Percentiles rank a stretch among this genome's conserved stretches.
These are phyloP conservation scores for Aphaenogaster rudis DNA, from an alignment of 1,140 invertebrate genomes.

Conservation along the genomic window DNA sequence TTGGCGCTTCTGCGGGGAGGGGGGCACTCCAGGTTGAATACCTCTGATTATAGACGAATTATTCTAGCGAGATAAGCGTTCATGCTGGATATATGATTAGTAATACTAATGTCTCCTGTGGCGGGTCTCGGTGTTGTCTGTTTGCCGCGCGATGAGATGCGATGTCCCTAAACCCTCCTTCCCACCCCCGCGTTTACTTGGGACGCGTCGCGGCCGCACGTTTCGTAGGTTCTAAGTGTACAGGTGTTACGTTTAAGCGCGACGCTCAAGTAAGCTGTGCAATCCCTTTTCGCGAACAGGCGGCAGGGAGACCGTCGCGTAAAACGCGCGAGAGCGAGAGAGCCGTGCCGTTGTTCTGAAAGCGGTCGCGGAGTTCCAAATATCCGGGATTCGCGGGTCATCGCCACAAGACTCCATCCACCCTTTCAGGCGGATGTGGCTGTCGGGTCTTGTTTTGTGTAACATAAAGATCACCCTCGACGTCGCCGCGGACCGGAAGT, in stretches of 20 bases:
- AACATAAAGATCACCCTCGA: conserved; percentile 12
- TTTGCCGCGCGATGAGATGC: conserved; percentile 53
- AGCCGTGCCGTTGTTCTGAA: conserved; percentile 36
- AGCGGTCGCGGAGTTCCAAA: conserved; percentile 5
- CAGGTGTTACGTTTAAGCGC: conserved; percentile 73
- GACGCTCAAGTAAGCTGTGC: conserved; percentile 70
- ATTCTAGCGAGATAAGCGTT: conserved; percentile 77
- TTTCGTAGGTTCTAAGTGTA: conserved; percentile 83
- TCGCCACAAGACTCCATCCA: background rate
- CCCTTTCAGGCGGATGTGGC: background rate
- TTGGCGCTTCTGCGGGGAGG: background rate
- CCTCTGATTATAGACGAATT: conserved; percentile 76
- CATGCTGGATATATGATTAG: conserved; percentile 77
- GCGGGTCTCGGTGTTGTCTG: conserved; percentile 73
- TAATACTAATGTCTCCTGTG: conserved; percentile 67
- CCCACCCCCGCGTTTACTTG: conserved; percentile 37
- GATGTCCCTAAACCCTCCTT: conserved; percentile 12
- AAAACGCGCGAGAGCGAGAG: conserved; percentile 61
- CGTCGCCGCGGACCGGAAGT: background rate
- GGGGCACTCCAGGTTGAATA: conserved; percentile 60
- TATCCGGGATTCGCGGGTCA: background rate
- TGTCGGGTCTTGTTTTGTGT: conserved; percentile 18
- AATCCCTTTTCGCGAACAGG: conserved; percentile 60
- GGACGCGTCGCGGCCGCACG: conserved; percentile 69
- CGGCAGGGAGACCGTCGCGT: conserved; percentile 57